Percentiles rank a stretch among this genome's conserved stretches.
These are phyloP conservation scores for Psittacara wagleri DNA, from an alignment of 2,113 vertebrate genomes.

Conservation along the genomic window DNA sequence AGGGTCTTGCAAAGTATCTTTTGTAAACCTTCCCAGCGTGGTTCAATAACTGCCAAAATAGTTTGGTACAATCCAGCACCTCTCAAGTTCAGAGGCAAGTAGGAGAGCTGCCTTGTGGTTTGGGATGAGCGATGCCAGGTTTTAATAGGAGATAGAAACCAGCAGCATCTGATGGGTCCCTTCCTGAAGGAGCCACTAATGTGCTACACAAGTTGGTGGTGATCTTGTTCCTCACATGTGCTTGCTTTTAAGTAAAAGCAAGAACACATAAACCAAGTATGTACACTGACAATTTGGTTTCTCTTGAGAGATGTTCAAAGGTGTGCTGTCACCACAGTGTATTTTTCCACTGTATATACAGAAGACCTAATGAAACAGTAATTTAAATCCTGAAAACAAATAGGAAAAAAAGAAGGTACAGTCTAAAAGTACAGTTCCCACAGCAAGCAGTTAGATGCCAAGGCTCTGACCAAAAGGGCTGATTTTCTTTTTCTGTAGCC, in stretches of 20 bases:
- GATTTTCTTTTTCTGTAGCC: background rate
- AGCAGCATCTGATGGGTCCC: background rate
- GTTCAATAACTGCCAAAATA: background rate
- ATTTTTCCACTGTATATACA: background rate
- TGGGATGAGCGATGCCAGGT: background rate
- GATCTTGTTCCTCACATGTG: accelerated
- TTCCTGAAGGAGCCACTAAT: background rate
- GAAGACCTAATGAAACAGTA: background rate
- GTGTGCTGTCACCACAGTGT: background rate
- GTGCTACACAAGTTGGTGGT: background rate
- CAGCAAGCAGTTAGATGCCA: background rate
- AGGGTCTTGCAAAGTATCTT: background rate
- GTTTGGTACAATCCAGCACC: background rate
- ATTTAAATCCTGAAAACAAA: background rate
- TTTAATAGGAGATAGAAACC: background rate
- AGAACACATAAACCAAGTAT: background rate
- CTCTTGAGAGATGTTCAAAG: background rate
- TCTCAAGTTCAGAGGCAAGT: background rate
- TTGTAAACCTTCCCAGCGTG: background rate
- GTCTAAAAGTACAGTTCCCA: background rate
- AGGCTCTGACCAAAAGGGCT: background rate
- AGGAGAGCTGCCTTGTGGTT: background rate
- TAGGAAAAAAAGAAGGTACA: background rate
- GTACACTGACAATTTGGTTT: background rate
- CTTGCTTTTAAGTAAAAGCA: background rate